Conservation (phyloP, 2,888 invertebrate species). For the Dromius quadrimaculatus region DNA sequence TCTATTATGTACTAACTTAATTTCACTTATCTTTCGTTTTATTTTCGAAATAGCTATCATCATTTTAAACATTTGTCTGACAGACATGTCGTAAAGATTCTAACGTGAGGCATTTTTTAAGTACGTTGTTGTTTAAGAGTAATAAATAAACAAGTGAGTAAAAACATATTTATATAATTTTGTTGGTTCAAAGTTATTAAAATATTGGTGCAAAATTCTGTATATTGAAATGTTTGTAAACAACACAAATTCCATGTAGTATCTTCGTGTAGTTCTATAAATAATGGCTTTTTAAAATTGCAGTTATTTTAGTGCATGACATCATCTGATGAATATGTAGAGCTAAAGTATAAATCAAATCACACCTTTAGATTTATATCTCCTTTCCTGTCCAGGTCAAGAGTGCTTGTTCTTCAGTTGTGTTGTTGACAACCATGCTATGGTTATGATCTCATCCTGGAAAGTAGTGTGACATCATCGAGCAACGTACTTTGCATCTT, state of each 20-base stretch:
- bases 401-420: not conserved
- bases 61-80: too few relatives aligned
- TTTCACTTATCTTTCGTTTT: not conserved
- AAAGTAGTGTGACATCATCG: slow-evolving; percentile 22
- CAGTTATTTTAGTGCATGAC: slow-evolving; percentile 15
- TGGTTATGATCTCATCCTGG: slow-evolving; percentile 12
- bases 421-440: too few relatives aligned
- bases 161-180: too few relatives aligned
- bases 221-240: too few relatives aligned
- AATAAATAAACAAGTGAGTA: too few relatives aligned
- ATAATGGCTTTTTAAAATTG: slow-evolving; percentile 16
- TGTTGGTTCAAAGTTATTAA: too few relatives aligned
- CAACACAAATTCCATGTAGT: too few relatives aligned
- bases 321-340: slow-evolving; percentile 28
- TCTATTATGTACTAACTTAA: not conserved
- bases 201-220: too few relatives aligned
- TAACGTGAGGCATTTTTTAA: too few relatives aligned
- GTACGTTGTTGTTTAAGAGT: too few relatives aligned
- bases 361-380: slow-evolving; percentile 17
- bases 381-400: slow-evolving; percentile 7
- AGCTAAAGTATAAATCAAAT: slow-evolving; percentile 25
- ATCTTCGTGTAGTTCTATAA: too few relatives aligned
- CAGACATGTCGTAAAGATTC: too few relatives aligned
- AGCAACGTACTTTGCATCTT: slow-evolving; percentile 5
- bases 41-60: not conserved